Evolutionary conservation across 2,113 vertebrate genomes (phyloP), one percentile per base, ranked within the genome.

Genomic region (Dipodomys ordii): DNA sequence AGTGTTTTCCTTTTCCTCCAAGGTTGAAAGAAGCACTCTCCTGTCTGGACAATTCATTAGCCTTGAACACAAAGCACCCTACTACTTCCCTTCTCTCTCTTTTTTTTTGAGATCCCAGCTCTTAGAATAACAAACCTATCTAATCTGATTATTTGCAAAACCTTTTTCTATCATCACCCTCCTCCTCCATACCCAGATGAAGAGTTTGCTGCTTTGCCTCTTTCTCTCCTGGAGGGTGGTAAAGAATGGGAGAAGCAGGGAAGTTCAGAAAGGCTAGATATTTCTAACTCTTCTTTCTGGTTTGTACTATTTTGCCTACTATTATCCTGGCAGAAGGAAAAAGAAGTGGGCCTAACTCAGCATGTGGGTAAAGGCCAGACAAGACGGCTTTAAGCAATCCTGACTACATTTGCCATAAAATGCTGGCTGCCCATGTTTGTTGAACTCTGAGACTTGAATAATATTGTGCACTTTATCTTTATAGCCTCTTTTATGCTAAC

Each of bases 381-480:
- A 67, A 90, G 67, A 10, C 10, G 20, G 64, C 49, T 90, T 57
- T 83, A 84, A 86, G 67, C 80, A 35, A 80, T 73, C 22, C 62
- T 71, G 16, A 84, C 67, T 73, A 32, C 22, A 18, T 27, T 87
- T 49, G 57, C 81, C 83, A 81, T 88, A 90, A 95, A 96, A 65
- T 11, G 27, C 57, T 1, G 6, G 83, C 84, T 77, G 80, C 87
- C 32, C 15, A 0, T 90, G 89, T 96, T 96, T 96, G 94, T 73
- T 83, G 94, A 95, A 92, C 95, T 93, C 60, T 1, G 85, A 93
- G 93, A 93, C 92, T 95, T 91, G 92, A 94, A 95, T 93, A 92
- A 97, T 92, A 94, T 20, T 92, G 93, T 94, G 62, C 49, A 92
- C 95, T 97, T 97, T 95, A 96, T 97, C 97, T 97, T 97, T 97